A percentile compares a stretch with the other conserved stretches of the same genome.
These are phyloP conservation scores for Acanthis flammea DNA, from an alignment of 2,797 vertebrate species.

Conservation along the genomic window DNA sequence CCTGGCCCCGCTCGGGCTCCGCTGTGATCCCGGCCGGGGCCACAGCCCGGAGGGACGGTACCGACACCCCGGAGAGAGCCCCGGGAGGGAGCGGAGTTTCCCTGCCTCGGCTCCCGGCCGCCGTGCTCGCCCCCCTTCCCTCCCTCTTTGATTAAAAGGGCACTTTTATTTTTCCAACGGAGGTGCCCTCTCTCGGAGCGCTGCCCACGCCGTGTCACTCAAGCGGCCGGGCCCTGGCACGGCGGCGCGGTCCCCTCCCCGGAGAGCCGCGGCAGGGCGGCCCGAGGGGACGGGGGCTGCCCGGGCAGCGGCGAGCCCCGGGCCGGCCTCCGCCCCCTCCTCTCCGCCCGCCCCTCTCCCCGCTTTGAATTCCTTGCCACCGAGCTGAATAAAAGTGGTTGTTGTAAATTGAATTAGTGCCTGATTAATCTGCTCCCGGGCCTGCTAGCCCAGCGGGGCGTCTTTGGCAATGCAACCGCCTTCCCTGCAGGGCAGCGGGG, in stretches of 20 bases:
- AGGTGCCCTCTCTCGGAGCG: conserved; percentile 51
- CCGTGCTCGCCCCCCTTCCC: background rate
- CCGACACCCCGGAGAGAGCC: no score
- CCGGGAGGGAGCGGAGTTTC: background rate
- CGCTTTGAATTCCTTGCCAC: conserved; percentile 65
- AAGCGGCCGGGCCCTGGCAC: conserved; percentile 28
- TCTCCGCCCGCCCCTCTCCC: background rate
- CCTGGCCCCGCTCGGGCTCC: rapidly evolving
- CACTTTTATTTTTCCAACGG: conserved; percentile 62
- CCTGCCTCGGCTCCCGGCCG: background rate
- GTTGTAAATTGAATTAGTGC: conserved; percentile 70
- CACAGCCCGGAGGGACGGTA: no score
- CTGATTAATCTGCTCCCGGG: conserved; percentile 69
- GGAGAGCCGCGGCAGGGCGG: background rate
- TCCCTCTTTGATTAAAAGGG: conserved; percentile 51
- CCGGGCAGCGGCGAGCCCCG: conserved; percentile 1
- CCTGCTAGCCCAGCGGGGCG: conserved; percentile 68
- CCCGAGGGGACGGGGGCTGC: background rate
- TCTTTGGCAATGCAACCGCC: conserved; percentile 68
- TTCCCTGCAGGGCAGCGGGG: conserved; percentile 59
- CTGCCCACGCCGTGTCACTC: conserved; percentile 49
- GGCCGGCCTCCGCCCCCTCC: background rate
- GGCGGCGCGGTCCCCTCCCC: background rate
- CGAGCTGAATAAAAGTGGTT: conserved; percentile 71
- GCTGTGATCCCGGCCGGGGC: background rate